A percentile compares a stretch with the other conserved stretches of the same genome.
Conservation (phyloP, 2,113 vertebrate genomes). For the Psammodynastes pulverulentus region DNA sequence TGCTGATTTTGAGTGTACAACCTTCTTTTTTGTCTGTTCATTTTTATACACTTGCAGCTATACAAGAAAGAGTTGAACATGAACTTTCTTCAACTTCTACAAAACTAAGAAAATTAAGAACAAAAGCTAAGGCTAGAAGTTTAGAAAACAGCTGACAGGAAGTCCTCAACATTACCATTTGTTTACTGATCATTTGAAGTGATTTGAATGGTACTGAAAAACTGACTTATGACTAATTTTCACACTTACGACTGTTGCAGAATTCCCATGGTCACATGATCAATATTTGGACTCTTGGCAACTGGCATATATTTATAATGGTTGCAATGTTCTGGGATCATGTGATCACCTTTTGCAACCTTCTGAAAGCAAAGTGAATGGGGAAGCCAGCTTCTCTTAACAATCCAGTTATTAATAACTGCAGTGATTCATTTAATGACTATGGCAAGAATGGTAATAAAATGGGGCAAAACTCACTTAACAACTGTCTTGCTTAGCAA, state of each 20-base stretch:
- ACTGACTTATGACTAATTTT: too few species aligned
- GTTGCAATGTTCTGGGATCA: too few species aligned
- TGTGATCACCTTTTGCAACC: neutral
- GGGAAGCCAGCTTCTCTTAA: neutral
- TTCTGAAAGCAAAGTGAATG: neutral
- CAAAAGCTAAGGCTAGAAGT: neutral
- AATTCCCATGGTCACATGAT: too few species aligned
- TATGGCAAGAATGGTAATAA: neutral
- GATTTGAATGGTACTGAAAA: too few species aligned
- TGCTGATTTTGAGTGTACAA: neutral
- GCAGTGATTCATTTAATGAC: neutral
- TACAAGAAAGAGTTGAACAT: neutral
- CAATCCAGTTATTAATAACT: neutral
- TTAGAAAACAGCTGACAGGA: neutral
- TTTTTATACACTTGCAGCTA: neutral
- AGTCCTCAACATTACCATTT: too few species aligned
- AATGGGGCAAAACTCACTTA: neutral
- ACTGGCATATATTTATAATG: too few species aligned
- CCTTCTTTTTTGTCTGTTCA: neutral
- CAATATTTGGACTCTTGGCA: too few species aligned
- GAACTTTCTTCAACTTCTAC: neutral
- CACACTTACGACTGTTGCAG: too few species aligned
- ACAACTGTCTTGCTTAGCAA: neutral
- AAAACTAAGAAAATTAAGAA: neutral
- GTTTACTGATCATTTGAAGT: too few species aligned